phyloP scores from a whole-genome alignment of 2,113 vertebrate genomes.

The Scomber scombrus region DNA sequence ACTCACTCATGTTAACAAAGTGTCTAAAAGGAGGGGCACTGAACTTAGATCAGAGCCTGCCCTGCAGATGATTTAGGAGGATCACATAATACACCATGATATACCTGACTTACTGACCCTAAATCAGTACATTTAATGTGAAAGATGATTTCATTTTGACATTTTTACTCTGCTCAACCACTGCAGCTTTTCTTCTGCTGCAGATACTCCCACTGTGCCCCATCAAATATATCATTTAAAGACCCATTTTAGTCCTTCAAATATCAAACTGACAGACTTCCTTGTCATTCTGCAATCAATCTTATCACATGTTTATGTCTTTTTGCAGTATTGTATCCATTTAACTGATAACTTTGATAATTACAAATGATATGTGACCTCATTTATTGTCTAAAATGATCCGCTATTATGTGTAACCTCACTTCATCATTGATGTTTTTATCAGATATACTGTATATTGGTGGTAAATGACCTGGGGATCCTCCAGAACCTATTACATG shows the following conservation, averaged over 20 bases:
- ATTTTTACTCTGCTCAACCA: constrained; percentile 26
- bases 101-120: constrained; percentile 24
- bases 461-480: too few species aligned
- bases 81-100: neutral
- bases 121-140: constrained; percentile 15
- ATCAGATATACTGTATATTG: too few species aligned
- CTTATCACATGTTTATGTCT: neutral
- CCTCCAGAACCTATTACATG: too few species aligned
- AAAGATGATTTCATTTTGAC: constrained; percentile 5
- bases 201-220: constrained; percentile 26
- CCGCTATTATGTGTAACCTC: neutral
- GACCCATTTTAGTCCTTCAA: constrained; percentile 27
- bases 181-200: constrained; percentile 13
- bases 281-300: neutral
- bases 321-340: neutral
- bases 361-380: neutral
- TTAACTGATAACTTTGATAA: neutral
- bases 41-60: constrained; percentile 22
- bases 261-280: constrained; percentile 19
- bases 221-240: constrained; percentile 40
- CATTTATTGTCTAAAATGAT: neutral
- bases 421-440: neutral
- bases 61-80: constrained; percentile 5
- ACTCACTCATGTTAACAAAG: neutral
- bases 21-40: neutral